Evolutionary conservation across 2,888 invertebrate species (phyloP).

Genomic region (Xanthia icteritia): DNA sequence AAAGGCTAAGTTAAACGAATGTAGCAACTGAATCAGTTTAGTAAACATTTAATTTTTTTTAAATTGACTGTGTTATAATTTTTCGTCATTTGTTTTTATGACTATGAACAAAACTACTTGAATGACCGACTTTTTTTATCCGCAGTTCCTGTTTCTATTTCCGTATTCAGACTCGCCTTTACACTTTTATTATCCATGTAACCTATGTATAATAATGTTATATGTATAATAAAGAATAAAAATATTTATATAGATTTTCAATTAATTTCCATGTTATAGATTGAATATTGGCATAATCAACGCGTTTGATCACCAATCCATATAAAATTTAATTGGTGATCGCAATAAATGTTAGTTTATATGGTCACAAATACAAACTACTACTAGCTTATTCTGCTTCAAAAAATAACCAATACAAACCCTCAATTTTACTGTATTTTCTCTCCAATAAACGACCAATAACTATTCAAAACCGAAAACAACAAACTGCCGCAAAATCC

Average conservation of each 20-base stretch:
- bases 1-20: conserved; percentile 11
- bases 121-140: neutral
- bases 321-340: neutral
- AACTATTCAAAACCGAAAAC: conserved; percentile 1
- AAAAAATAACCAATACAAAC: neutral
- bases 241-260: neutral
- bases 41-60: neutral
- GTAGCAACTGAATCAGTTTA: neutral
- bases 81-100: neutral
- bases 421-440: too few species aligned
- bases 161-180: neutral
- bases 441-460: conserved; percentile 13
- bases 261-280: too few species aligned
- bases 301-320: neutral
- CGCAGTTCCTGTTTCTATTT: neutral
- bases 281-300: too few species aligned
- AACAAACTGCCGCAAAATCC: neutral
- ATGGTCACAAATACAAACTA: too few species aligned
- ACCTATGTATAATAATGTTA: neutral
- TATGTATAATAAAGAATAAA: too few species aligned
- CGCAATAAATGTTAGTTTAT: neutral
- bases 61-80: neutral
- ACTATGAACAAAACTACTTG: neutral
- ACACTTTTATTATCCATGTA: neutral
- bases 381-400: neutral